Base-by-base conservation (phyloP, 2,888 invertebrate genomes). In the Loripinus fragilis region DNA sequence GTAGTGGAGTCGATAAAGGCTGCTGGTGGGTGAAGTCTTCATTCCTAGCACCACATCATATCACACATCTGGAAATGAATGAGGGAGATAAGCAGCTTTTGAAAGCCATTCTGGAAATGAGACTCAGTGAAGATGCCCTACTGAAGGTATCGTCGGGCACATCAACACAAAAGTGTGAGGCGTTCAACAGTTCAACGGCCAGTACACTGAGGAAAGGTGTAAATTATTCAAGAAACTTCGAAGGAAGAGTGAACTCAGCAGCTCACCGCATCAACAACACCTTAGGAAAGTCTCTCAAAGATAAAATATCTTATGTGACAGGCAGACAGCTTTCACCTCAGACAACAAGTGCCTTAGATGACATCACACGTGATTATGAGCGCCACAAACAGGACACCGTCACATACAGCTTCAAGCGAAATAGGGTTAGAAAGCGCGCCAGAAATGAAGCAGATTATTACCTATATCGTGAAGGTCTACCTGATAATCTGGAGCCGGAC, bases 141-240 rank as follows among this genome's bases (percentile, higher is more conserved):
- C 25, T 23, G 52, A 23, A 52, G n/a, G 25, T 15, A 8, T 52
- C 7, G 25, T 8, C 7, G 3, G 5, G 7, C 23, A 52, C 65
- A 28, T 65, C 65, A 10, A 65, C 72, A 2, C 72, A 72, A 38
- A 64, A 64, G 41, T 12, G 8, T n/a, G 64, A 65, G 25, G 72
- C 72, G 17, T 60, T 41, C 20, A 71, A 71, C 42, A 45, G 45
- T 45, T 8, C 20, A 3, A n/a, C n/a, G n/a, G n/a, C 20, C 45
- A 20, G 45, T 45, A 45, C 45, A 8, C n/a, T n/a, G n/a, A n/a
- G n/a, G n/a, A 12, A 45, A 45, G 20, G 20, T 12, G 45, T 45
- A 20, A 45, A 45, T 45, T 20, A 20, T 8, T 3, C 45, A 15
- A 8, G 45, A 45, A 45, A 45, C 45, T 45, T 45, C 20, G 45